These are phyloP conservation scores for Catonia carolina DNA, from an alignment of 2,888 invertebrate genomes.

Conservation along the genomic window DNA sequence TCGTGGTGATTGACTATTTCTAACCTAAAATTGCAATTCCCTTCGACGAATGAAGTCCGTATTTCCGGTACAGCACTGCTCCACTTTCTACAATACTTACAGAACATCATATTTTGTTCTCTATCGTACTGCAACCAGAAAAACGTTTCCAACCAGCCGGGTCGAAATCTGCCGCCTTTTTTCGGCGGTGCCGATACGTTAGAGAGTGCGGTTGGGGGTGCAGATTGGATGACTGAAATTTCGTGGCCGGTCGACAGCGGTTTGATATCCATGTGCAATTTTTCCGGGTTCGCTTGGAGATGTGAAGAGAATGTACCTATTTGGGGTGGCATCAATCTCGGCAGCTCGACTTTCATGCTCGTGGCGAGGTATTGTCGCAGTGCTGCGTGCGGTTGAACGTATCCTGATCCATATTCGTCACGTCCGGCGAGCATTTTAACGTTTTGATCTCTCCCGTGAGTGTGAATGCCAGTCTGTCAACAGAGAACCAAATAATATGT, in stretches of 20 bases:
- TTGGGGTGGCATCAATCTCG: conserved; percentile 33
- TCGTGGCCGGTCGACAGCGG: conserved; percentile 34
- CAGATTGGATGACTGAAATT: conserved; percentile 42
- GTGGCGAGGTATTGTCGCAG: conserved; percentile 16
- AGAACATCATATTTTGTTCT: conserved; percentile 61
- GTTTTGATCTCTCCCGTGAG: background rate
- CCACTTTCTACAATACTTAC: conserved; percentile 67
- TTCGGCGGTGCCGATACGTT: conserved; percentile 8
- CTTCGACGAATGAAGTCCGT: conserved; percentile 71
- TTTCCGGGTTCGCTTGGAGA: conserved; percentile 20
- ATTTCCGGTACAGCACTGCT: conserved; percentile 61
- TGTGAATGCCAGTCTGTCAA: conserved; percentile 30
- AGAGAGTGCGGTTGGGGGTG: conserved; percentile 18
- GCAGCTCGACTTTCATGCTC: conserved; percentile 33
- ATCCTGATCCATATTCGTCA: background rate
- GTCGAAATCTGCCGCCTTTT: conserved; percentile 60
- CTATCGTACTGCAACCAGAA: conserved; percentile 69
- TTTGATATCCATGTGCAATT: background rate
- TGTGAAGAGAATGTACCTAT: conserved; percentile 33
- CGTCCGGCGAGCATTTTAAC: background rate
- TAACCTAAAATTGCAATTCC: conserved; percentile 66
- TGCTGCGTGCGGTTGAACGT: conserved; percentile 13
- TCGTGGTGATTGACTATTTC: conserved; percentile 75
- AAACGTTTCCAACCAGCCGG: conserved; percentile 60
- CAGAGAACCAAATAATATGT: conserved; percentile 21